Percentiles rank a stretch among this genome's conserved stretches.
Conservation (phyloP, 1,140 invertebrate species). For the Solenopsis invicta region DNA sequence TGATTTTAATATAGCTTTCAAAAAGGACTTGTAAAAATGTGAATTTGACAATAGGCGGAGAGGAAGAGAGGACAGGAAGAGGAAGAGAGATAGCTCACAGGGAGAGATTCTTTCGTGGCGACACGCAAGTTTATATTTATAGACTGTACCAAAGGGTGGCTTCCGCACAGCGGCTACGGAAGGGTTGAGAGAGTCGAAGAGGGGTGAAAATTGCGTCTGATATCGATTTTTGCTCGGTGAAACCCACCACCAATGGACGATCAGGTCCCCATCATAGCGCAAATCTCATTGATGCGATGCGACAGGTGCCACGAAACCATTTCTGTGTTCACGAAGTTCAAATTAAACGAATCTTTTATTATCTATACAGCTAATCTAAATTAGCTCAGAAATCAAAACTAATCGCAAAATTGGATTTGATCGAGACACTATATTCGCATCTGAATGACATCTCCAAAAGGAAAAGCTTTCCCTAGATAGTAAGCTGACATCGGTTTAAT, state of each 20-base stretch:
- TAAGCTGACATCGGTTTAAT: no score
- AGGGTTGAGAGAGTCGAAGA: slow-evolving; percentile 32
- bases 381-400: slow-evolving; percentile 1
- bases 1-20: background rate
- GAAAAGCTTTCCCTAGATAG: background rate
- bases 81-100: background rate
- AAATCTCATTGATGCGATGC: slow-evolving; percentile 22
- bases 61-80: background rate
- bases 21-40: slow-evolving; percentile 6
- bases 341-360: slow-evolving; percentile 11
- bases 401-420: background rate
- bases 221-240: slow-evolving; percentile 64
- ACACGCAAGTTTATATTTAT: slow-evolving; percentile 58
- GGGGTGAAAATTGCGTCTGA: slow-evolving; percentile 68
- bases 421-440: background rate
- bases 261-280: slow-evolving; percentile 17
- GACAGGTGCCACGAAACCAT: background rate
- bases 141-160: slow-evolving; percentile 43
- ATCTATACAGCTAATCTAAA: background rate
- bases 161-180: slow-evolving; percentile 8
- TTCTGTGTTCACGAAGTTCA: slow-evolving; percentile 42
- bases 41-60: background rate
- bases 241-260: slow-evolving; percentile 23
- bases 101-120: background rate
- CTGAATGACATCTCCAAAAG: background rate